Conservation (phyloP, 30 jellyfish, hydroid and myxozoan genomes). For the Pelagia noctiluca region DNA sequence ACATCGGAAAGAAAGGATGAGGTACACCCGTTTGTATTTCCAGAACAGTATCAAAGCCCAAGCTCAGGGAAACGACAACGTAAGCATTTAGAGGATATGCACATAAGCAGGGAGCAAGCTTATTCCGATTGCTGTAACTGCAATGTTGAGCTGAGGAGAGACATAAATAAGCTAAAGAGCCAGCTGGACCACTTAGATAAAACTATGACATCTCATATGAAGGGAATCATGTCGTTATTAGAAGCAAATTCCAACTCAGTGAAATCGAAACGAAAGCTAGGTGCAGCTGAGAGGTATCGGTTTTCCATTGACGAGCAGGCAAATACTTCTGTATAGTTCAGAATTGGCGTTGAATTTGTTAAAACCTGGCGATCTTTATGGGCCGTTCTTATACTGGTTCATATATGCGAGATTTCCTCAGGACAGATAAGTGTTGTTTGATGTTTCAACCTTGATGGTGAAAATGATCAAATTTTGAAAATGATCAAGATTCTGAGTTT, state of each 20-base stretch:
- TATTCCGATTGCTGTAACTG: constrained; percentile 70
- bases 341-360: no score
- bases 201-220: constrained; percentile 28
- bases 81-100: not conserved
- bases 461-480: no score
- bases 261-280: constrained; percentile 34
- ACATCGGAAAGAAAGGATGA: not conserved
- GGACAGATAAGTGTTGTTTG: no score
- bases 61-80: no score
- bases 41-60: no score
- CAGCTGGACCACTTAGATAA: constrained; percentile 50
- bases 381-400: no score
- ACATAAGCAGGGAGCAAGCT: not conserved
- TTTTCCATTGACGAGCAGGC: not conserved
- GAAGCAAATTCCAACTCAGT: constrained; percentile 7
- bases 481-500: no score
- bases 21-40: not conserved
- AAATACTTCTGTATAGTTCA: no score
- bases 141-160: constrained; percentile 67
- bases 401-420: no score
- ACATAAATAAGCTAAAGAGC: constrained; percentile 36
- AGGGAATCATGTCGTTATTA: constrained; percentile 33
- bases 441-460: no score
- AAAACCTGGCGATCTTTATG: no score
- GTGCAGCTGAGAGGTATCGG: not conserved